phyloP scores from a whole-genome alignment of 1,140 invertebrate species.

The Achatina immaculata region DNA sequence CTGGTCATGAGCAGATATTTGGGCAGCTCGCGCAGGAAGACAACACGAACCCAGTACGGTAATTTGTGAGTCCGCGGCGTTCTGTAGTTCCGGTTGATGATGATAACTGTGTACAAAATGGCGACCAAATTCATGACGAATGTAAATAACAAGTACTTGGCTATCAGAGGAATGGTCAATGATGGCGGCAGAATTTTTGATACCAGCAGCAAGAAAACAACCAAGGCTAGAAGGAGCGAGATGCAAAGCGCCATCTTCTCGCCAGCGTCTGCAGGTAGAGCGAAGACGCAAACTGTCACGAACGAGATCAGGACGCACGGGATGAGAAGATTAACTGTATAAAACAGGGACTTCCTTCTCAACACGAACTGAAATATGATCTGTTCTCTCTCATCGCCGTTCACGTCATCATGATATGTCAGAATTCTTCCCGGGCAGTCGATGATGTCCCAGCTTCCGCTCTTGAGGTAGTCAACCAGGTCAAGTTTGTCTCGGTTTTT shows the following conservation, averaged over 20 bases:
- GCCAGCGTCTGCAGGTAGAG: slow-evolving; percentile 73
- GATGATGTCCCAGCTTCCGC: slow-evolving; percentile 99
- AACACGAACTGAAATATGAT: slow-evolving; percentile 82
- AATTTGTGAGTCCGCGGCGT: slow-evolving; percentile 84
- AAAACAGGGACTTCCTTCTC: slow-evolving; percentile 96
- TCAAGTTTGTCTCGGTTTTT: slow-evolving; percentile 96
- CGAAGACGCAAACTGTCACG: slow-evolving; percentile 97
- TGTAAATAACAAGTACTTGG: slow-evolving; percentile 92
- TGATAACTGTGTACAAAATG: slow-evolving; percentile 98
- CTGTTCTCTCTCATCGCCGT: slow-evolving; percentile 56
- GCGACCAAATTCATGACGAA: slow-evolving; percentile 99
- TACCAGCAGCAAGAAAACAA: slow-evolving; percentile 71
- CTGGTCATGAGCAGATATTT: slow-evolving; percentile 69
- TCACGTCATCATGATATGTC: slow-evolving; percentile 50
- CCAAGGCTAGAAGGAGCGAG: slow-evolving; percentile 70
- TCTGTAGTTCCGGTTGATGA: slow-evolving; percentile 99
- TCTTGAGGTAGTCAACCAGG: slow-evolving; percentile 97
- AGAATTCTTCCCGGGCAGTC: slow-evolving; percentile 81
- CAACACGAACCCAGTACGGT: slow-evolving; percentile 68
- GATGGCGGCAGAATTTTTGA: slow-evolving; percentile 71
- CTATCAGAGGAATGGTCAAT: slow-evolving; percentile 79
- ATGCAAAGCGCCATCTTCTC: slow-evolving; percentile 70
- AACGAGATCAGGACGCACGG: slow-evolving; percentile 68
- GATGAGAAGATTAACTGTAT: slow-evolving; percentile 88
- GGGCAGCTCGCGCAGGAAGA: slow-evolving; percentile 70